Conservation (phyloP, 2,113 vertebrate species). For the Bothrops jararaca region DNA sequence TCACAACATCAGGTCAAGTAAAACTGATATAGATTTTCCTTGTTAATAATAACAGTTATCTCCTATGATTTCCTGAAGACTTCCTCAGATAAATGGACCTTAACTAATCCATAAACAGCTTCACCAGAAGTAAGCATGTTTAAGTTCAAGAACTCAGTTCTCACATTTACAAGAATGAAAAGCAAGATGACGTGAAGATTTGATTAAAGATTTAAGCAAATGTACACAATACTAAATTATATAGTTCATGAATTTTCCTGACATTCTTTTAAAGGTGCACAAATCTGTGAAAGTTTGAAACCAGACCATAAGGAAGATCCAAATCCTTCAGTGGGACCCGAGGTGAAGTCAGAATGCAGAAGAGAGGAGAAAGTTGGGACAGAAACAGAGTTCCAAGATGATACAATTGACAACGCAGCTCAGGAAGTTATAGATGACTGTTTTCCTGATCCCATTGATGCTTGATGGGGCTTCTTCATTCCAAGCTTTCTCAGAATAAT, state of each 20-base stretch:
- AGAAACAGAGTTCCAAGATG: conserved; percentile 30
- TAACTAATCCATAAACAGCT: background rate
- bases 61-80: background rate
- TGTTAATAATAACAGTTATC: background rate
- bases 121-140: background rate
- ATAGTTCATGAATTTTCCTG: background rate
- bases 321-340: background rate
- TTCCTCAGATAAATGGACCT: background rate
- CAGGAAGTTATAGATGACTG: conserved; percentile 38
- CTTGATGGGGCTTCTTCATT: conserved; percentile 47
- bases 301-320: conserved; percentile 9
- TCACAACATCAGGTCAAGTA: background rate
- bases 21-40: background rate
- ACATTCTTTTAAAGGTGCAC: conserved; percentile 36
- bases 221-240: accelerated
- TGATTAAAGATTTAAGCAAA: background rate
- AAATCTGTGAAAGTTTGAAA: conserved; percentile 3
- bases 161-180: background rate
- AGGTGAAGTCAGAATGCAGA: conserved; percentile 30
- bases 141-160: background rate
- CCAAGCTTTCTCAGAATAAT: conserved; percentile 25
- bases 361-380: conserved; percentile 26
- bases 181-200: background rate
- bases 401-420: conserved; percentile 35
- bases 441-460: conserved; percentile 44